Percentiles rank a stretch among this genome's conserved stretches.
Evolutionary conservation across 2,888 invertebrate genomes (phyloP).

Genomic region (Machimus rusticus): DNA sequence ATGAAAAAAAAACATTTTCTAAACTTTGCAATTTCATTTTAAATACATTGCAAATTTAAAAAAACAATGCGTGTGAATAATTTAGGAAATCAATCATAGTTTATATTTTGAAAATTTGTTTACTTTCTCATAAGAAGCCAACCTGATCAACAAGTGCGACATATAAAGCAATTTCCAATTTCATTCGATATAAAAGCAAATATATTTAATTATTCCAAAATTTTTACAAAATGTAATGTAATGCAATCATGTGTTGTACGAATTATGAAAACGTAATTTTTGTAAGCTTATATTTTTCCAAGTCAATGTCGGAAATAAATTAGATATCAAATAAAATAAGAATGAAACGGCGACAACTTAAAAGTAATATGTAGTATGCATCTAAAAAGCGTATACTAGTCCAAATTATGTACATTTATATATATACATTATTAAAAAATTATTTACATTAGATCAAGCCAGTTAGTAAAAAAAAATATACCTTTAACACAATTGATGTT

Average conservation of each 20-base stretch:
- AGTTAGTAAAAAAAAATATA: slow-evolving; percentile 52
- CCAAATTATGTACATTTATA: slow-evolving; percentile 25
- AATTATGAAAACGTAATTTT: neutral
- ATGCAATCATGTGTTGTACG: neutral
- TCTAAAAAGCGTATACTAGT: slow-evolving; percentile 3
- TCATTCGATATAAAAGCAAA: neutral
- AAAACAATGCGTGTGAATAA: too few species aligned
- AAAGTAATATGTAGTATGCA: neutral
- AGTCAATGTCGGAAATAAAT: neutral
- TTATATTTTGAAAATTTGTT: neutral
- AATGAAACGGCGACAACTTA: slow-evolving; percentile 10
- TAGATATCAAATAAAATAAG: neutral
- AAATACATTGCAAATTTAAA: too few species aligned
- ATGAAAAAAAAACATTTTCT: too few species aligned
- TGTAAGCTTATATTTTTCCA: neutral
- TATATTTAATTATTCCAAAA: neutral
- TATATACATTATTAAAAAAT: slow-evolving; percentile 18
- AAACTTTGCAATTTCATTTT: too few species aligned
- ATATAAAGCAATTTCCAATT: neutral
- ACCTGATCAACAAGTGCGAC: neutral
- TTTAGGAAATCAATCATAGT: too few species aligned
- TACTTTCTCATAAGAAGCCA: neutral
- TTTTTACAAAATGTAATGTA: neutral
- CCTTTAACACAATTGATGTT: slow-evolving; percentile 59
- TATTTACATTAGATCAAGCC: slow-evolving; percentile 26